These are phyloP conservation scores for Euphydryas editha DNA, from an alignment of 2,888 invertebrate genomes.

Conservation along the genomic window DNA sequence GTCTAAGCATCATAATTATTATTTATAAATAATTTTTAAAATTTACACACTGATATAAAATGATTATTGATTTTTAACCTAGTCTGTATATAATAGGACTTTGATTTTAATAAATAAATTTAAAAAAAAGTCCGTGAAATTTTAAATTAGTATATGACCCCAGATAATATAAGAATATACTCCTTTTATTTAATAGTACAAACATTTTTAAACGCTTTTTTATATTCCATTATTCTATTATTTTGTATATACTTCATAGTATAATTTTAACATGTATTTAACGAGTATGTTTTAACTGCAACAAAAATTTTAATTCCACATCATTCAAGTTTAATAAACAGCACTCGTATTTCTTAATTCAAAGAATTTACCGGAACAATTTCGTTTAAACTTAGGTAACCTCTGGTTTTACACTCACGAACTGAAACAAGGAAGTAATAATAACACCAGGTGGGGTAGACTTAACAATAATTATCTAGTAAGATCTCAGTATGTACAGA, in stretches of 20 bases:
- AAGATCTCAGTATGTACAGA: background rate
- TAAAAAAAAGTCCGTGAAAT: too few species aligned
- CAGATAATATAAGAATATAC: too few species aligned
- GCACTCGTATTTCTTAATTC: background rate
- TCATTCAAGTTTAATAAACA: background rate
- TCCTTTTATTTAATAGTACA: too few species aligned
- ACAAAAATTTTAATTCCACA: background rate
- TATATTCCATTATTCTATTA: too few species aligned
- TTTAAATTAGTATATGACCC: too few species aligned
- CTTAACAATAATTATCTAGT: conserved; percentile 1
- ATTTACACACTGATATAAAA: too few species aligned
- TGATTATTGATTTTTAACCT: too few species aligned
- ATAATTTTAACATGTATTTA: background rate
- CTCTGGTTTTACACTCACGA: background rate
- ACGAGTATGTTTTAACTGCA: background rate
- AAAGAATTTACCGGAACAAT: conserved; percentile 7
- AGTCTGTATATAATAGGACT: too few species aligned
- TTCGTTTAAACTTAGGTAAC: conserved; percentile 11
- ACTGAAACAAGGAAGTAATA: conserved; percentile 2
- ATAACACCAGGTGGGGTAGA: background rate
- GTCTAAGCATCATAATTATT: too few species aligned
- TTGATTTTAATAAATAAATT: too few species aligned
- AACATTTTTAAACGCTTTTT: too few species aligned
- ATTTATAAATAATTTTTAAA: too few species aligned
- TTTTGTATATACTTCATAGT: background rate